phyloP scores from a whole-genome alignment of 2,113 vertebrate species.

The Cryptotis parvus region DNA sequence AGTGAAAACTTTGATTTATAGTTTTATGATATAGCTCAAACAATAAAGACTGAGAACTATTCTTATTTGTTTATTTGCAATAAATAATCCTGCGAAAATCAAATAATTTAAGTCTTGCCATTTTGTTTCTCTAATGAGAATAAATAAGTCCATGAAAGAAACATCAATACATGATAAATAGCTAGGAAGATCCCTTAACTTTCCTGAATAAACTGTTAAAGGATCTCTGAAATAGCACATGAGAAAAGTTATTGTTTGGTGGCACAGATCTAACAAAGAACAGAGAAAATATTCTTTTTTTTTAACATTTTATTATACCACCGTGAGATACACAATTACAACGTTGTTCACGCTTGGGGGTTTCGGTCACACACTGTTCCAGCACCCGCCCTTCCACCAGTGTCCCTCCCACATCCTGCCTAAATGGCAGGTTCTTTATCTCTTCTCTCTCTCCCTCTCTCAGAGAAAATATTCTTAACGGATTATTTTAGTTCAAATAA shows the following conservation, averaged over 20 bases:
- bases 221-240: neutral
- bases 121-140: slow-evolving; percentile 50
- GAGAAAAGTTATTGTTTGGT: neutral
- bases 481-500: neutral
- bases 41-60: neutral
- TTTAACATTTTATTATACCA: too few species aligned
- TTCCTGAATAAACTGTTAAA: neutral
- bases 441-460: too few species aligned
- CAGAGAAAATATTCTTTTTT: neutral
- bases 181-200: neutral
- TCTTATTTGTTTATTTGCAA: slow-evolving; percentile 25
- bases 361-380: too few species aligned
- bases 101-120: neutral
- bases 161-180: neutral
- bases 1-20: neutral
- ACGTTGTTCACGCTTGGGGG: too few species aligned
- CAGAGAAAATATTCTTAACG: too few species aligned
- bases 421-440: too few species aligned
- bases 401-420: too few species aligned
- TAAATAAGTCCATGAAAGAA: slow-evolving; percentile 13
- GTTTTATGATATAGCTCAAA: neutral
- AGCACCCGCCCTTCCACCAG: too few species aligned
- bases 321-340: too few species aligned
- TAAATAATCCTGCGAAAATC: neutral
- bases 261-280: neutral